Evolutionary conservation across 2,888 invertebrate genomes (phyloP).

Genomic region (Herminia tarsipennalis): DNA sequence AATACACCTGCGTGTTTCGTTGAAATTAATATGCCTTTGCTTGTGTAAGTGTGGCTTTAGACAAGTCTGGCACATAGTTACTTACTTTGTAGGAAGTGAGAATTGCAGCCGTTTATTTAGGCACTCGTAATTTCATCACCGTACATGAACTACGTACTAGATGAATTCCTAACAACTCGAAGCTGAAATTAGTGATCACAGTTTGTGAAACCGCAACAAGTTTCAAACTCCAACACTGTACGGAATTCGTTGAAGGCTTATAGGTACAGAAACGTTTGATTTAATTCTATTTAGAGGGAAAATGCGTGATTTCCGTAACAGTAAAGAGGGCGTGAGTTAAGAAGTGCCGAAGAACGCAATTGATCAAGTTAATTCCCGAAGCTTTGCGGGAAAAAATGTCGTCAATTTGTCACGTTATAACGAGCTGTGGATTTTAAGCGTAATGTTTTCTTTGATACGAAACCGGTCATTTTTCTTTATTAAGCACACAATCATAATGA

Average conservation of each 20-base stretch:
- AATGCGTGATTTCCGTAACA: slow-evolving; percentile 27
- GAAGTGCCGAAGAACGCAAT: slow-evolving; percentile 74
- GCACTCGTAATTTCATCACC: not conserved
- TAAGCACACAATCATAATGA: slow-evolving; percentile 26
- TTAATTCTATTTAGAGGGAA: slow-evolving; percentile 36
- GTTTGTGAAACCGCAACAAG: slow-evolving; percentile 15
- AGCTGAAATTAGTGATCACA: slow-evolving; percentile 18
- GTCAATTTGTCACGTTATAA: slow-evolving; percentile 78
- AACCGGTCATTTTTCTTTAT: slow-evolving; percentile 44
- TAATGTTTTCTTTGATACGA: slow-evolving; percentile 51
- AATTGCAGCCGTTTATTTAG: too few relatives aligned
- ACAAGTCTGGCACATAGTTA: not conserved
- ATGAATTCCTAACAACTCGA: not conserved
- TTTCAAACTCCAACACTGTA: slow-evolving; percentile 17
- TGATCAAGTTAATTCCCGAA: slow-evolving; percentile 80
- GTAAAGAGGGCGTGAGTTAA: slow-evolving; percentile 57
- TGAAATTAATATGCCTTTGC: slow-evolving; percentile 1
- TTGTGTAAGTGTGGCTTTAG: slow-evolving; percentile 10
- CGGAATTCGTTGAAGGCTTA: slow-evolving; percentile 12
- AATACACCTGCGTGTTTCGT: slow-evolving; percentile 13
- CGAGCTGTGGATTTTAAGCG: slow-evolving; percentile 62
- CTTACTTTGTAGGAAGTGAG: too few relatives aligned
- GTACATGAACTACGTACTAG: not conserved
- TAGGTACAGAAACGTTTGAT: slow-evolving; percentile 17
- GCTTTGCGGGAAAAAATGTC: slow-evolving; percentile 74